Base-by-base conservation (phyloP, 2,888 invertebrate species). In the Drosophila dives region DNA sequence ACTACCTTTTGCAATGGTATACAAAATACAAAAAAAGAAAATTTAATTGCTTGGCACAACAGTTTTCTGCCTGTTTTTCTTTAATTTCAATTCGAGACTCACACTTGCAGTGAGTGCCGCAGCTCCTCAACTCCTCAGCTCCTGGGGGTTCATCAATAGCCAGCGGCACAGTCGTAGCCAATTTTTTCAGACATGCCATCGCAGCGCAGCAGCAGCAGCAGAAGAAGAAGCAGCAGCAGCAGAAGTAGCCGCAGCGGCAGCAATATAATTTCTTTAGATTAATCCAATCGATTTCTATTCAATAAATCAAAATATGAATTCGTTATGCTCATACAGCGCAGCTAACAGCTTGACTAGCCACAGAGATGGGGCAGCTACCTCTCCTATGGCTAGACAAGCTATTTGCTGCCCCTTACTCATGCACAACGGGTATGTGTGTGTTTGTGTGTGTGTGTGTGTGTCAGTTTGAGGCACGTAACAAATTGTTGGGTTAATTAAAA, bases 401-500 rank as follows among this genome's bases (percentile, higher is more conserved):
- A 61, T 56, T 59, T 68, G 29, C 48, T 55, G 62, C 56, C 64
- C 59, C 68, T 54, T 32, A 51, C 54, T 54, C 71, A n/a, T 15
- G 3, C 17, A 10, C 42, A 32, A n/a, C 40, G 32, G 15, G 20
- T 45, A 17, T 40, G 33, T 49, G 48, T 53, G 49, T 64, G 36
- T 56, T 26, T 26, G 26, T 2, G 40, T 63, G 38, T 48, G 32
- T 55, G 64, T 72, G 86, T 69, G 69, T 68, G 74, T 76, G 83
- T 73, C 72, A 75, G 89, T 76, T 83, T 89, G 91, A 91, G 83
- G 89, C 89, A 90, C 91, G 91, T 91, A 92, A 91, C 91, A 92
- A 92, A 92, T 92, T 90, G 91, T 80, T 83, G 83, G 92, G 92
- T 92, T 92, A 92, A 92, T 92, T 92, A 92, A 92, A 92, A 91